These are phyloP conservation scores for Mobula hypostoma DNA, from an alignment of 2,113 vertebrate genomes.

Conservation along the genomic window DNA sequence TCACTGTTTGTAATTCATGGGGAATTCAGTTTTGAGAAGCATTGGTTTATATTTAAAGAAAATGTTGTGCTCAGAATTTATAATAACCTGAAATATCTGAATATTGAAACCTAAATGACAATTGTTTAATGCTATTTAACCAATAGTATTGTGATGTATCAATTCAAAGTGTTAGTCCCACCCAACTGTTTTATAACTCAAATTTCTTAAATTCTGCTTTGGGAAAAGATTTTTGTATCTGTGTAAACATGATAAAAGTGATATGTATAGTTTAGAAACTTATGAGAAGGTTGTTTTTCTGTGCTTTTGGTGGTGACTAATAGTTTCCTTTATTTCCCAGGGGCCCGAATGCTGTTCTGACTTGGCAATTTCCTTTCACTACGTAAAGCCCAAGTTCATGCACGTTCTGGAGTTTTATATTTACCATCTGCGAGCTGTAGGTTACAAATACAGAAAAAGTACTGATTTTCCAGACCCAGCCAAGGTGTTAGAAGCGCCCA, in stretches of 20 bases:
- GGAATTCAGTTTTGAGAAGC: not conserved
- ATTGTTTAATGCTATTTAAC: not conserved
- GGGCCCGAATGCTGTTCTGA: slow-evolving; percentile 39
- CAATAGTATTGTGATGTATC: not conserved
- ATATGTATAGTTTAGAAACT: not conserved
- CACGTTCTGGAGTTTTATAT: slow-evolving; percentile 31
- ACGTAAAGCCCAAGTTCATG: slow-evolving; percentile 29
- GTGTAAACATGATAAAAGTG: not conserved
- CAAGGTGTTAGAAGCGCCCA: not conserved
- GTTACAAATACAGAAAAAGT: slow-evolving; percentile 21
- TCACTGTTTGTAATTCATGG: not conserved
- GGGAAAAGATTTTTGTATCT: not conserved
- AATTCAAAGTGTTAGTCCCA: not conserved
- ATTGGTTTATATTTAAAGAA: not conserved
- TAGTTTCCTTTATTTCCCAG: not conserved
- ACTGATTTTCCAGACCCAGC: not conserved
- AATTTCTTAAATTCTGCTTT: not conserved
- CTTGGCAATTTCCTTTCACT: slow-evolving; percentile 38
- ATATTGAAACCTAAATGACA: not conserved
- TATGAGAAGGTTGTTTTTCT: not conserved
- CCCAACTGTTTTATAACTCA: not conserved
- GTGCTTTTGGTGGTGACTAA: not conserved
- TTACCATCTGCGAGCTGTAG: slow-evolving; percentile 35
- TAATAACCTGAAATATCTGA: not conserved
- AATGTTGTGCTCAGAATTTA: not conserved